Evolutionary conservation across 2,888 invertebrate genomes (phyloP).

Genomic region (Unio pictorum): DNA sequence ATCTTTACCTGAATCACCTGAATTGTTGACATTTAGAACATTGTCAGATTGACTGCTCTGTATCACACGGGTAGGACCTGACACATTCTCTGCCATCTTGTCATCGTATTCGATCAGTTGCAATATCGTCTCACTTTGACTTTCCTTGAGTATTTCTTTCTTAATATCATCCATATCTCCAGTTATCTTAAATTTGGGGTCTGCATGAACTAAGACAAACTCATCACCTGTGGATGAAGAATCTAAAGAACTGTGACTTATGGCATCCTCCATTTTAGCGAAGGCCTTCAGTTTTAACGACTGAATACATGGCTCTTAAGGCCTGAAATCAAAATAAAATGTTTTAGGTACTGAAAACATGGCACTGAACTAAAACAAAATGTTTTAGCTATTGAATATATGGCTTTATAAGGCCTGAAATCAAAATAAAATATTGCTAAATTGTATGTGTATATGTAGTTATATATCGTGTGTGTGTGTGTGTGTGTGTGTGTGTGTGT

Average conservation of each 20-base stretch:
- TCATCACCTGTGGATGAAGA: constrained; percentile 81
- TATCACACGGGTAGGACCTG: constrained; percentile 45
- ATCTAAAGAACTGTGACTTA: constrained; percentile 80
- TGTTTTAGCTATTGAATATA: too few species aligned
- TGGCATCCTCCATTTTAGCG: constrained; percentile 67
- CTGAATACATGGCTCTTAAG: too few species aligned
- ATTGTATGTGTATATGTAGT: too few species aligned
- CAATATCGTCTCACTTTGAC: constrained; percentile 11
- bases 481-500: too few species aligned
- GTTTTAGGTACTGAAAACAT: too few species aligned
- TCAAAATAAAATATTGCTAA: too few species aligned
- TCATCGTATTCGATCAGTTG: constrained; percentile 2
- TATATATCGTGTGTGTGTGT: too few species aligned
- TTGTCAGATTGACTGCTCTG: constrained; percentile 53
- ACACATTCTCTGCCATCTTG: constrained; percentile 24
- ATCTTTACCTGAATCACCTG: constrained; percentile 20
- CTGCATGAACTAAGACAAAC: constrained; percentile 79
- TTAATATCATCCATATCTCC: constrained; percentile 77
- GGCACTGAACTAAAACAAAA: too few species aligned
- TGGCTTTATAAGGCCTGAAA: too few species aligned
- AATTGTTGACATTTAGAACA: constrained; percentile 33
- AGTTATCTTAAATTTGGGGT: constrained; percentile 78
- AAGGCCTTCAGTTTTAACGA: too few species aligned
- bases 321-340: too few species aligned
- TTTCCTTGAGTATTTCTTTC: constrained; percentile 49